phyloP scores from a whole-genome alignment of 2,888 invertebrate species.

The Ephialtes manifestator region DNA sequence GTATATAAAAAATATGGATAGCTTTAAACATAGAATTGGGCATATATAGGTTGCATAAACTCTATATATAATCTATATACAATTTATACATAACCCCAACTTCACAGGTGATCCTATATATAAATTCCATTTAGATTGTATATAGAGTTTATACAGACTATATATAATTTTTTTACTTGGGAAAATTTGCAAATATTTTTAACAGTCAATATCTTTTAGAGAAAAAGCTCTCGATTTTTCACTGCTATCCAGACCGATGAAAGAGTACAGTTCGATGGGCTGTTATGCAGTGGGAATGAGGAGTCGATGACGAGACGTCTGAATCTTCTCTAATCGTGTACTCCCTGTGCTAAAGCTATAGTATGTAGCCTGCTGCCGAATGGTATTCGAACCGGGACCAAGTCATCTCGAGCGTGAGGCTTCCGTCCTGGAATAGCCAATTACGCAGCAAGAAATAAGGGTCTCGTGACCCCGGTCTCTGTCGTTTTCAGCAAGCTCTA shows the following conservation, averaged over 20 bases:
- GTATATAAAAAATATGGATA: no score
- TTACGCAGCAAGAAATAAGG: slow-evolving; percentile 63
- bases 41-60: no score
- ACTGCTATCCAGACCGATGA: background rate
- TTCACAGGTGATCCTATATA: no score
- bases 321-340: slow-evolving; percentile 19
- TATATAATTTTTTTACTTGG: no score
- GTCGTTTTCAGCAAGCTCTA: slow-evolving; percentile 35
- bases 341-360: slow-evolving; percentile 29
- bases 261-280: slow-evolving; percentile 34
- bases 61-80: no score
- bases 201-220: background rate
- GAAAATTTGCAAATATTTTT: no score
- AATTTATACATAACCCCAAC: no score
- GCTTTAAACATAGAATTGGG: no score
- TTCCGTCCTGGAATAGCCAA: slow-evolving; percentile 67
- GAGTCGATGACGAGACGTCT: slow-evolving; percentile 6
- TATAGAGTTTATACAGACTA: no score
- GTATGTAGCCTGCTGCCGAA: slow-evolving; percentile 12
- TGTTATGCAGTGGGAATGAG: slow-evolving; percentile 1
- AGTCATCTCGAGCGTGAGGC: slow-evolving; percentile 65
- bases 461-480: slow-evolving; percentile 49
- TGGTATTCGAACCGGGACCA: slow-evolving; percentile 50
- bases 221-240: slow-evolving; percentile 4
- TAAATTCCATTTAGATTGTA: no score